These are phyloP conservation scores for Tortrix viridana DNA, from an alignment of 2,888 invertebrate genomes.

Conservation along the genomic window DNA sequence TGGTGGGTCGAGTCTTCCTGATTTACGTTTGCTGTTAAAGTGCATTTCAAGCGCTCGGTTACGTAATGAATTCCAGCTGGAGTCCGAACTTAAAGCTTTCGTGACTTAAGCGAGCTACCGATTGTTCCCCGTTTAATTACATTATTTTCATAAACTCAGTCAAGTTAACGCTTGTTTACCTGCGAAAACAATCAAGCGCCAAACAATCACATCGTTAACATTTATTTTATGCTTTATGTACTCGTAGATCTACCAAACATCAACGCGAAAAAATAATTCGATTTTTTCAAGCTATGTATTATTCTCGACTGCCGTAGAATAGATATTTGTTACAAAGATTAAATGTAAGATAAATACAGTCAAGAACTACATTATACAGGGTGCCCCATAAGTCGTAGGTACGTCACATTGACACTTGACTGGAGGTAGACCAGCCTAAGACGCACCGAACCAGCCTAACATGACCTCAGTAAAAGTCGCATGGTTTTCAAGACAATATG, in stretches of 20 bases:
- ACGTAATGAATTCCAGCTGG: conserved; percentile 26
- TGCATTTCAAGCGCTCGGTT: conserved; percentile 30
- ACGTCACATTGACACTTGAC: too few species aligned
- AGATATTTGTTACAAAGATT: too few species aligned
- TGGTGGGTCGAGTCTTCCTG: conserved; percentile 20
- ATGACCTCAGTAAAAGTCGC: too few species aligned
- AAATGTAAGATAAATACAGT: neutral
- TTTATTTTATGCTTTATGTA: neutral
- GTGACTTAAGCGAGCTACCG: conserved; percentile 18
- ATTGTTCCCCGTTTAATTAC: conserved; percentile 29
- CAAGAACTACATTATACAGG: too few species aligned
- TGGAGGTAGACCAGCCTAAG: too few species aligned
- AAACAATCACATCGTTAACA: neutral
- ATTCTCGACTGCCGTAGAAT: too few species aligned
- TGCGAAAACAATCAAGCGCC: conserved; percentile 14
- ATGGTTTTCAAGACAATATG: too few species aligned
- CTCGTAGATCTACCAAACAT: neutral
- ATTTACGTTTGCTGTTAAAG: conserved; percentile 30
- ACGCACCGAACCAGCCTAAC: too few species aligned
- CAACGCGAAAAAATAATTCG: neutral
- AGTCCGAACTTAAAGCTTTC: conserved; percentile 22
- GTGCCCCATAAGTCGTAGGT: too few species aligned
- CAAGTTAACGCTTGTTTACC: conserved; percentile 17
- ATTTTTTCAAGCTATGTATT: too few species aligned
- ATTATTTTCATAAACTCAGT: conserved; percentile 31